Percentiles rank a stretch among this genome's conserved stretches.
Conservation (phyloP, 92 coral and sea anemone genomes). For the Zoanthus solanderi region DNA sequence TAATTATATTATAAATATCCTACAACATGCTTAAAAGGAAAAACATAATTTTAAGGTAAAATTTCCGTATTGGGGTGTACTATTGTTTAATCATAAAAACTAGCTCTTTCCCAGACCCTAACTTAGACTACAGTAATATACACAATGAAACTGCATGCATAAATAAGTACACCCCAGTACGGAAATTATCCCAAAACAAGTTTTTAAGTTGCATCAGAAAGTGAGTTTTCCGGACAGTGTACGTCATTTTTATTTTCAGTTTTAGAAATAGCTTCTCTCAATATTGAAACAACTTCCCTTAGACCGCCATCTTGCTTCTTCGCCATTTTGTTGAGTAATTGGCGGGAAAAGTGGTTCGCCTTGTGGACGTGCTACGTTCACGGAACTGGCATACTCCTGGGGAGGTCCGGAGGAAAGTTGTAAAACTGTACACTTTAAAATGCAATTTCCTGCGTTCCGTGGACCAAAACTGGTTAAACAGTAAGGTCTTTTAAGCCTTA, state of each 20-base stretch:
- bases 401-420: no score
- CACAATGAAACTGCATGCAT: neutral
- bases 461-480: no score
- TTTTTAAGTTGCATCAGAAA: slow-evolving; percentile 20
- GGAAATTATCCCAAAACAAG: neutral
- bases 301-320: slow-evolving; percentile 2
- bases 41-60: neutral
- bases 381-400: no score
- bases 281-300: slow-evolving; percentile 24
- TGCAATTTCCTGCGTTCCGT: no score
- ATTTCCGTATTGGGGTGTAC: no score
- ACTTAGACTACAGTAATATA: neutral
- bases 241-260: slow-evolving; percentile 1
- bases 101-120: no score
- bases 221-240: slow-evolving; percentile 4
- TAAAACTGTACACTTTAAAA: no score
- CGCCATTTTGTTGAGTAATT: neutral
- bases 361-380: no score
- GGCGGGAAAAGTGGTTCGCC: neutral
- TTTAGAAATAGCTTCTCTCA: slow-evolving; percentile 37
- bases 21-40: neutral
- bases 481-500: no score
- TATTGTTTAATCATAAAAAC: no score
- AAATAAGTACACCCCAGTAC: neutral
- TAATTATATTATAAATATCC: neutral